Evolutionary conservation across 2,113 vertebrate species (phyloP), one percentile per base, ranked within the genome.

Genomic region (Rhegmatorhina hoffmannsi): DNA sequence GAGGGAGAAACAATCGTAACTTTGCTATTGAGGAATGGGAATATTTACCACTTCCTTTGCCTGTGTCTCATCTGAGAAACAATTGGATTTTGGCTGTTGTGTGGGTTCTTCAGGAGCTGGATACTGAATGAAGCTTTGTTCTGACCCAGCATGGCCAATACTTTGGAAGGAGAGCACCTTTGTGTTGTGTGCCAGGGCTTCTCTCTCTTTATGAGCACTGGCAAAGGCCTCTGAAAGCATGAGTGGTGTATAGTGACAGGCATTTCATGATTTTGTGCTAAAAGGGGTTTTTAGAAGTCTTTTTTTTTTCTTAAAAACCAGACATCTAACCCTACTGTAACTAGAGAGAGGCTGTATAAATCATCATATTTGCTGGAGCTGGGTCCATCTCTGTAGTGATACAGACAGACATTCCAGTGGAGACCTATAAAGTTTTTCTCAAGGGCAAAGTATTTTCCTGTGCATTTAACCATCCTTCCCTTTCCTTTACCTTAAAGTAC

Each of bases 111-210:
- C 16, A 34, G 88, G 47, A 72, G 17, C 44, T 53, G 28, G 11
- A 5, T 23, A 2, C 25, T 21, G 43, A 63, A 26, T 1, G 2
- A 46, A 73, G 62, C 53, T 64, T 31, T 69, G 50, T 17, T 80
- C 31, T 80, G 89, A n/a, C 15, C 16, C 52, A 33, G 16, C 0
- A 1, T 52, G 67, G 44, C 49, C 3, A 0, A n/a, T 31, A 1
- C 14, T 11, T 3, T 50, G 56, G 46, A 60, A 70, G 53, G 34
- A 40, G 23, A 68, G 17, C 6, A 8, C 24, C 34, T 56, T 34
- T 20, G 33, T 66, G 31, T 10, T 58, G 5, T 17, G 7, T 28
- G 28, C 59, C 46, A 6, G 49, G 44, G 26, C 13, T 80, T 43
- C 14, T 13, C 74, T 79, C 3, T 52, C 13, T n/a, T 13, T 31